Evolutionary conservation across 2,113 vertebrate species (phyloP).

Genomic region (Fulmarus glacialis): DNA sequence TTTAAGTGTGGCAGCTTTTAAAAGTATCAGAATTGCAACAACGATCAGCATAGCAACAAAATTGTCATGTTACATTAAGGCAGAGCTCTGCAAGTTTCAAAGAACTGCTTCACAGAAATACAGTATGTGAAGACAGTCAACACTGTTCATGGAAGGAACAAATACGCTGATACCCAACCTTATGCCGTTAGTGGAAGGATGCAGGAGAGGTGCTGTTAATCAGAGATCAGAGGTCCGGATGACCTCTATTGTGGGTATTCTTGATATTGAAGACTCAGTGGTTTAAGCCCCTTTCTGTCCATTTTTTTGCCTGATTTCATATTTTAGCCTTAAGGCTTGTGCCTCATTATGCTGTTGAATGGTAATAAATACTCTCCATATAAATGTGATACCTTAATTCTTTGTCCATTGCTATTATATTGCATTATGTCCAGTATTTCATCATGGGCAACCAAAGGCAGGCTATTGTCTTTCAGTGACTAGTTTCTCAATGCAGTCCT

Average conservation of each 20-base stretch:
- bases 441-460: constrained; percentile 68
- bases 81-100: constrained; percentile 17
- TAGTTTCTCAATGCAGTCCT: constrained; percentile 63
- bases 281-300: constrained; percentile 44
- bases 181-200: neutral
- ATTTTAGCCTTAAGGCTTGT: constrained; percentile 75
- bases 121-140: neutral
- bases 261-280: constrained; percentile 23
- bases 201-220: constrained; percentile 34
- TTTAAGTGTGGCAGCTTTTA: constrained; percentile 10
- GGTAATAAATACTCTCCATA: constrained; percentile 43
- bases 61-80: neutral
- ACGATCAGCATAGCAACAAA: neutral
- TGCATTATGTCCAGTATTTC: constrained; percentile 62
- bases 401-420: constrained; percentile 68
- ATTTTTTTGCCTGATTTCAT: constrained; percentile 58
- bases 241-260: constrained; percentile 38
- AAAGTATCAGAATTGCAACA: constrained; percentile 35
- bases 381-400: constrained; percentile 67
- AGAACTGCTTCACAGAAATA: constrained; percentile 18
- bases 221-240: neutral
- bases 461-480: constrained; percentile 62
- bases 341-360: constrained; percentile 62
- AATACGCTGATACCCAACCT: neutral
- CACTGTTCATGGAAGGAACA: neutral